phyloP scores from a whole-genome alignment of 2,888 invertebrate genomes.

The Chrysolina oricalcia region DNA sequence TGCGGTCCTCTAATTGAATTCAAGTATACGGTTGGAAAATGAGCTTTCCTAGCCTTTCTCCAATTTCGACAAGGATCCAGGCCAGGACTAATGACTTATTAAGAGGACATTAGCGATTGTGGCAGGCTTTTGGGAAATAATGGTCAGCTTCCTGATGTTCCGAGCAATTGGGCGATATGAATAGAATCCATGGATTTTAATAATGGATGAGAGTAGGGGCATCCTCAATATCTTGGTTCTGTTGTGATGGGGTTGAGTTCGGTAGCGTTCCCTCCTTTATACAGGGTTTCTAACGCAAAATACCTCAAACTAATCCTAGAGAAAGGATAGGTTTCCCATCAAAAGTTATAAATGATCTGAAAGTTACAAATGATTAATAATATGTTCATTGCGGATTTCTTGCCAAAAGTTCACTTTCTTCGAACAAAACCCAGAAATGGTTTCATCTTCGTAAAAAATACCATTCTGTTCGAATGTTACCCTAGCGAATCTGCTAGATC shows the following conservation, averaged over 20 bases:
- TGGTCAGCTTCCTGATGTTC: constrained; percentile 31
- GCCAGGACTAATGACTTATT: constrained; percentile 30
- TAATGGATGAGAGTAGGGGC: not conserved
- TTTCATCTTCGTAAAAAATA: too few relatives aligned
- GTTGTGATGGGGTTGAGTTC: not conserved
- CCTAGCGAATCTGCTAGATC: too few relatives aligned
- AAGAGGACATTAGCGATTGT: constrained; percentile 27
- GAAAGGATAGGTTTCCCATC: too few relatives aligned
- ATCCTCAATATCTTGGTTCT: not conserved
- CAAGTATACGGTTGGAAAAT: constrained; percentile 19
- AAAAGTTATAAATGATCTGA: too few relatives aligned
- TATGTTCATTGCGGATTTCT: too few relatives aligned
- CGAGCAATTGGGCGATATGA: not conserved
- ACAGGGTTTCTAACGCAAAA: not conserved
- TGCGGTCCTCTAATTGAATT: constrained; percentile 23
- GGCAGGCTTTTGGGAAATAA: constrained; percentile 22
- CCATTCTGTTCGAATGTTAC: too few relatives aligned
- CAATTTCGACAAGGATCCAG: constrained; percentile 18
- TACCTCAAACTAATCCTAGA: too few relatives aligned
- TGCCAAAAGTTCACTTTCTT: too few relatives aligned
- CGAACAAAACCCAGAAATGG: too few relatives aligned
- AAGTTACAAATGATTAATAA: too few relatives aligned
- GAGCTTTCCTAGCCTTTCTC: constrained; percentile 11
- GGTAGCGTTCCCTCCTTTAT: not conserved
- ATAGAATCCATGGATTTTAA: constrained; percentile 11